A percentile compares a stretch with the other conserved stretches of the same genome.
Evolutionary conservation across 2,888 invertebrate genomes (phyloP).

Genomic region (Augochlorella aurata): DNA sequence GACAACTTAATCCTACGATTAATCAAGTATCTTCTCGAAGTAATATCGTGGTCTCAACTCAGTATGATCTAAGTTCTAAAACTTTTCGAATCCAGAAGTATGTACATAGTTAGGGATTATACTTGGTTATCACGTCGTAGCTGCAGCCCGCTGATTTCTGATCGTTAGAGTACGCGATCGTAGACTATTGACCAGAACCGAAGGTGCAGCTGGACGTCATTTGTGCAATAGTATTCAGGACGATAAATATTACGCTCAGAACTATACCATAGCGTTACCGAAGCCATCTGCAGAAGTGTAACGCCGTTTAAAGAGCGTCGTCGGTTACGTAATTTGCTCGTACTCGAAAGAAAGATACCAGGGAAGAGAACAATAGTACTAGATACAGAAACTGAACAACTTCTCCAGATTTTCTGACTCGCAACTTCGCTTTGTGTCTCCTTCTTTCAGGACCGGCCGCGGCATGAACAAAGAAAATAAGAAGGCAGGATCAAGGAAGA

Average conservation of each 20-base stretch:
- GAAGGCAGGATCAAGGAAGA: slow-evolving; percentile 56
- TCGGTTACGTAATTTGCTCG: neutral
- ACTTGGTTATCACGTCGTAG: neutral
- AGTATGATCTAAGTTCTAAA: slow-evolving; percentile 4
- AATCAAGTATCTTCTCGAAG: slow-evolving; percentile 1
- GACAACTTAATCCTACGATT: slow-evolving; percentile 7
- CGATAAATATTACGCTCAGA: neutral
- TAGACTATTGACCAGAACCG: neutral
- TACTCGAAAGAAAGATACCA: slow-evolving; percentile 1
- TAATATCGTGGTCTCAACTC: slow-evolving; percentile 2
- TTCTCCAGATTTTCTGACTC: neutral
- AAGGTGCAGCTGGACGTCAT: neutral
- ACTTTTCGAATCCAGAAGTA: neutral
- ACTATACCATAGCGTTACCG: neutral
- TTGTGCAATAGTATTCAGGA: neutral
- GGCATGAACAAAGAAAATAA: slow-evolving; percentile 15
- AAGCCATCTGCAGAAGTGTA: neutral
- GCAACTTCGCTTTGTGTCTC: neutral
- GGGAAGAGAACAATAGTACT: neutral
- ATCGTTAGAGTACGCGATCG: neutral
- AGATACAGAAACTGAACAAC: neutral
- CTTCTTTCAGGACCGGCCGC: slow-evolving; percentile 8
- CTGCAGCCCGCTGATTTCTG: neutral
- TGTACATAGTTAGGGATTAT: neutral
- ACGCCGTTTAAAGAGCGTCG: neutral